Percentiles rank a stretch among this genome's conserved stretches.
These are phyloP conservation scores for Criorhina ranunculi DNA, from an alignment of 2,888 invertebrate species.

Conservation along the genomic window DNA sequence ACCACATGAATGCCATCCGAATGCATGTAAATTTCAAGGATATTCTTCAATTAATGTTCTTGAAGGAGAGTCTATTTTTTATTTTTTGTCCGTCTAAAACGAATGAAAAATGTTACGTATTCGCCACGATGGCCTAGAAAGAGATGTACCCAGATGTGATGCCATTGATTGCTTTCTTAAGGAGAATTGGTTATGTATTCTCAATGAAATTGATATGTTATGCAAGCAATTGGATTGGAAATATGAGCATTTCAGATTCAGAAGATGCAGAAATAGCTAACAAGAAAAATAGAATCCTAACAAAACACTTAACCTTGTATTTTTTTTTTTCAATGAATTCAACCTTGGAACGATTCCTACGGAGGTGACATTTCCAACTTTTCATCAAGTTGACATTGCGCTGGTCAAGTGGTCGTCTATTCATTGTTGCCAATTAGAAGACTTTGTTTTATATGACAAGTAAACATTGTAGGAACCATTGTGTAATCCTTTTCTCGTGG, in stretches of 20 bases:
- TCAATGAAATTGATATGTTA: conserved; percentile 35
- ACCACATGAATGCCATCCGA: conserved; percentile 53
- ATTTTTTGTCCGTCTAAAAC: not conserved
- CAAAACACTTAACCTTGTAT: conserved; percentile 36
- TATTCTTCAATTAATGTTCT: conserved; percentile 62
- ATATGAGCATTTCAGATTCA: conserved; percentile 45
- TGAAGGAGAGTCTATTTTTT: conserved; percentile 20
- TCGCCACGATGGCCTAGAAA: conserved; percentile 36
- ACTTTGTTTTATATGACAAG: not conserved
- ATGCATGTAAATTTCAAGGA: conserved; percentile 67
- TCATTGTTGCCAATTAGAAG: conserved; percentile 54
- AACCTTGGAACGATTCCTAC: conserved; percentile 21
- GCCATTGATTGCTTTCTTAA: conserved; percentile 48
- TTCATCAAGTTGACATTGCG: conserved; percentile 53
- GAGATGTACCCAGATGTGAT: conserved; percentile 40
- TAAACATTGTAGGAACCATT: not conserved
- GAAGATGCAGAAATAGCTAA: conserved; percentile 4
- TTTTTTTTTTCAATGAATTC: not conserved
- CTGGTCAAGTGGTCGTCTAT: conserved; percentile 30
- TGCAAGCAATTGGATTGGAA: conserved; percentile 47
- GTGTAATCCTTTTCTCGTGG: not conserved
- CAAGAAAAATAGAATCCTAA: conserved; percentile 6
- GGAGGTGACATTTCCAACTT: conserved; percentile 7
- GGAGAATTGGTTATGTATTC: conserved; percentile 10
- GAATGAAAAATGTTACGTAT: conserved; percentile 53